Base-by-base conservation (phyloP, 2,888 invertebrate genomes). In the Lepidocyrtoides sp. region DNA sequence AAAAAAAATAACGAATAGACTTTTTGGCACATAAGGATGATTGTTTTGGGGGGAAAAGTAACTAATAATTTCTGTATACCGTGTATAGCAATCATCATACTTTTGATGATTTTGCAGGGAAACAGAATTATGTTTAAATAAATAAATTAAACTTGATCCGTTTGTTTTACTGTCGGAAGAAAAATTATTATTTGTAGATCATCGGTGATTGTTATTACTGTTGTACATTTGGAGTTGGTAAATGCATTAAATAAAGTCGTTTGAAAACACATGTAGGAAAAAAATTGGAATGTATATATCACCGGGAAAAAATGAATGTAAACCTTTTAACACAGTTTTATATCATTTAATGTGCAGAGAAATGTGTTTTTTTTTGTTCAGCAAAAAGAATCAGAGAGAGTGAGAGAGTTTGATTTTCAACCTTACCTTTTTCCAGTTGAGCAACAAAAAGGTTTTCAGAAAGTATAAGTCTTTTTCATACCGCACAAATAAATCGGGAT, bases 11-110 rank as follows among this genome's bases (percentile, higher is more conserved):
- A 75, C 44, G 44, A 26, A 69, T 14, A 66, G 2, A 5, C 41
- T 26, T 77, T 89, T 89, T 89, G 89, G 89, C 89, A 89, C 89
- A 89, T 57, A 89, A 77, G 20, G 83, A 89, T 89, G 89, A 89
- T 89, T 85, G 82, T 72, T 81, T 66, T 14, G 48, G 44, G n/a
- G n/a, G n/a, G n/a, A n/a, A n/a, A n/a, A n/a, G n/a, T n/a, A 20
- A 54, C 14, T 17, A 54, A 17, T 2, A 36, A 36, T 36, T 12
- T 5, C 23, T 29, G 12, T 69, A 48, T 83, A 77, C 1, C 23
- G 14, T 20, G 48, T 69, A 44, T n/a, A n/a, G n/a, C n/a, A n/a
- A 66, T 84, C 84, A 84, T 84, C 66, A 29, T 79, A 48, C 14
- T 10, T 17, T 75, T 44, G 23, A 75, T 36, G 17, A 36, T 75